These are phyloP conservation scores for Pentalonia nigronervosa DNA, from an alignment of 1,140 invertebrate genomes.

Conservation along the genomic window DNA sequence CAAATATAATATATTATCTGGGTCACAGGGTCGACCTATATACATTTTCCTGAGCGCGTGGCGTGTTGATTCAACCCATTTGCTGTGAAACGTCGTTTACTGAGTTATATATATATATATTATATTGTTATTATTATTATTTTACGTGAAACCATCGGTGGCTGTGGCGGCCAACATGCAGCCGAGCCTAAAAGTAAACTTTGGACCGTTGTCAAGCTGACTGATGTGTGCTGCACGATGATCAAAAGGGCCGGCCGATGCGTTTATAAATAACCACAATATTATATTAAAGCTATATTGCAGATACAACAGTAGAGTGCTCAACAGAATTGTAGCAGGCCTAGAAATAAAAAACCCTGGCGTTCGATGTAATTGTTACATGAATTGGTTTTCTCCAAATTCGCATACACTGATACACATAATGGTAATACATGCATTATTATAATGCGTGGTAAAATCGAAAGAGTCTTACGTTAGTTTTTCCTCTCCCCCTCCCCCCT, in stretches of 20 bases:
- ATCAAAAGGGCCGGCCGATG: constrained; percentile 10
- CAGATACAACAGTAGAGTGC: background rate
- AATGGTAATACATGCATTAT: background rate
- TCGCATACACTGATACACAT: background rate
- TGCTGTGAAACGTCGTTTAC: background rate
- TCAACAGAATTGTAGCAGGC: background rate
- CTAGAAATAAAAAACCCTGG: background rate
- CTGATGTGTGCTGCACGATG: background rate
- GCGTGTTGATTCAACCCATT: background rate
- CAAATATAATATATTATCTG: background rate
- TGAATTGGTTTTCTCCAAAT: no score
- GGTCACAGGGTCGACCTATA: background rate
- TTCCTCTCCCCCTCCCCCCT: no score
- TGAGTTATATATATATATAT: background rate
- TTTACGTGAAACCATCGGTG: background rate
- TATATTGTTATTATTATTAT: background rate
- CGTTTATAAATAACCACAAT: background rate
- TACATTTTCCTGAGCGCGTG: background rate
- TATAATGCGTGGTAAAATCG: background rate
- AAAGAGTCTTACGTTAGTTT: background rate
- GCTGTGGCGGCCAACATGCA: background rate
- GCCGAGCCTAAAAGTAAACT: constrained; percentile 35
- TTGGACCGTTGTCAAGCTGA: constrained; percentile 27
- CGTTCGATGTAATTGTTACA: no score
- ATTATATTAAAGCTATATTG: background rate